Conservation (phyloP, 2,113 vertebrate genomes). For the Apodemus speciosus region DNA sequence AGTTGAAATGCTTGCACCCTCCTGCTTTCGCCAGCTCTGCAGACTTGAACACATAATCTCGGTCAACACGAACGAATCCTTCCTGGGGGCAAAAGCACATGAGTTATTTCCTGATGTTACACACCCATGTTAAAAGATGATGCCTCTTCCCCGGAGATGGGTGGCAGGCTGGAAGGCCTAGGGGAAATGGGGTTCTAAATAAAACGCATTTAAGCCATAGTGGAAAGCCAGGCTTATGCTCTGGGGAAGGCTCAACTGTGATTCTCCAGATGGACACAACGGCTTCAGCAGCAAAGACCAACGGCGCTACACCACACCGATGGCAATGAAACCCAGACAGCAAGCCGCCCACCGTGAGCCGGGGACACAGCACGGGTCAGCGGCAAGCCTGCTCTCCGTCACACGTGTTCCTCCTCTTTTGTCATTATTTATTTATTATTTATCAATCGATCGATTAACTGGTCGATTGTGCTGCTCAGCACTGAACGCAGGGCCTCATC, state of each 20-base stretch:
- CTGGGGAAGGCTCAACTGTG: constrained; percentile 24
- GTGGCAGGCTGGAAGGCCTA: constrained; percentile 13
- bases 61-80: constrained; percentile 94
- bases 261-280: background rate
- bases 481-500: background rate
- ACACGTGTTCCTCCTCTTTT: background rate
- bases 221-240: background rate
- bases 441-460: background rate
- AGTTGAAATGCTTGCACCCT: constrained; percentile 92
- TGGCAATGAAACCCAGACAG: background rate
- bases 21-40: constrained; percentile 93
- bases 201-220: constrained; percentile 12
- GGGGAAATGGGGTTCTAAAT: background rate
- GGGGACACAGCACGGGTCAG: background rate
- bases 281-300: background rate
- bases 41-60: constrained; percentile 93
- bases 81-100: constrained; percentile 82
- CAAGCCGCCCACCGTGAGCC: background rate
- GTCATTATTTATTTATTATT: background rate
- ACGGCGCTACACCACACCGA: background rate
- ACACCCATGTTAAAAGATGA: constrained; percentile 48
- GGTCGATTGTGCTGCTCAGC: background rate
- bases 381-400: background rate
- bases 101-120: constrained; percentile 54
- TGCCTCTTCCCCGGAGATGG: background rate